Percentiles rank a stretch among this genome's conserved stretches.
Evolutionary conservation across 2,113 vertebrate genomes (phyloP).

Genomic region (Jaculus jaculus): DNA sequence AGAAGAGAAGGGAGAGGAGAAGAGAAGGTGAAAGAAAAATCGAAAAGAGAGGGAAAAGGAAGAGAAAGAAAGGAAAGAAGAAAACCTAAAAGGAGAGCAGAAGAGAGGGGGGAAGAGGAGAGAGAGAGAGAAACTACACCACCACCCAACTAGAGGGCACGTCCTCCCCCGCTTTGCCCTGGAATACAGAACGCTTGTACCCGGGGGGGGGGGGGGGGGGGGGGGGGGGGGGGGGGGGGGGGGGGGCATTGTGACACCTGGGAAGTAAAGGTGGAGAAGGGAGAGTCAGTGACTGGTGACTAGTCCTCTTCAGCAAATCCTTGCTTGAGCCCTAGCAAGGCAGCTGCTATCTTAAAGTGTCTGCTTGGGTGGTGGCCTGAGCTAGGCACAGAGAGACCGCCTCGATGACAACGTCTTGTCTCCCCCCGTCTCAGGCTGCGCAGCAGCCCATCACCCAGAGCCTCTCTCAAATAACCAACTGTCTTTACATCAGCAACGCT

Average conservation of each 20-base stretch:
- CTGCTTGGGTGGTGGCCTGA: not conserved
- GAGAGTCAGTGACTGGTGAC: not conserved
- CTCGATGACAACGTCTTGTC: not conserved
- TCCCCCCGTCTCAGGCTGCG: not conserved
- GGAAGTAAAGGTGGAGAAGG: not conserved
- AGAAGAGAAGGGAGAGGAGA: too few relatives aligned
- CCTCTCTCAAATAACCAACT: slow-evolving; percentile 83
- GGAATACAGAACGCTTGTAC: not conserved
- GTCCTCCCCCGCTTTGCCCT: not conserved
- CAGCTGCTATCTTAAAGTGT: not conserved
- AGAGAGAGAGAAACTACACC: not conserved
- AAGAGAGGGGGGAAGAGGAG: not conserved
- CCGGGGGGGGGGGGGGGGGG: too few relatives aligned
- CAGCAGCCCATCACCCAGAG: not conserved
- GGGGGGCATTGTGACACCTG: not conserved
- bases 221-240: too few relatives aligned
- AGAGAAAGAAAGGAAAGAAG: not conserved
- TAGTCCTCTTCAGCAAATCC: not conserved
- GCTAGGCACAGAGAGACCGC: not conserved
- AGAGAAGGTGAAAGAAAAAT: not conserved
- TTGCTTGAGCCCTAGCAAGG: not conserved
- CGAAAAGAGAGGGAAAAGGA: too few relatives aligned
- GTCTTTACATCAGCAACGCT: slow-evolving; percentile 82
- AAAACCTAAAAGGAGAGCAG: not conserved
- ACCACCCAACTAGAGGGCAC: not conserved